Conservation (phyloP, 1,140 invertebrate genomes). For the Ruditapes philippinarum region DNA sequence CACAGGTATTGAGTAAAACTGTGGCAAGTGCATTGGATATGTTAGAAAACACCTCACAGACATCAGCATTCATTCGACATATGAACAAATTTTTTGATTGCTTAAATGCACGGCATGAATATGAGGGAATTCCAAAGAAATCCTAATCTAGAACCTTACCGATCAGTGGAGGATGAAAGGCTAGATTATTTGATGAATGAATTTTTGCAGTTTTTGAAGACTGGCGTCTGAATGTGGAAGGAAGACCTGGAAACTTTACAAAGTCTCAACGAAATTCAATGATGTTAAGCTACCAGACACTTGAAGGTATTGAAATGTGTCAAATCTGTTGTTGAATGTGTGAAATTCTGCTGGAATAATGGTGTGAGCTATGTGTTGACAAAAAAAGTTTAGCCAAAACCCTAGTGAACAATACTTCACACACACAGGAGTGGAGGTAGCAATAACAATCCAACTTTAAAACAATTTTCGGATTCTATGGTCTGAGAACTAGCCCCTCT, state of each 20-base stretch:
- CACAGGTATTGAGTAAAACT: conserved; percentile 63
- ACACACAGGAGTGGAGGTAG: not conserved
- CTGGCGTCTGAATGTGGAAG: conserved; percentile 35
- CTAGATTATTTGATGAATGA: conserved; percentile 45
- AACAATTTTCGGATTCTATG: not conserved
- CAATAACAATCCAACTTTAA: not conserved
- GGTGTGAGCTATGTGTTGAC: conserved; percentile 62
- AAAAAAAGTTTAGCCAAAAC: conserved; percentile 67
- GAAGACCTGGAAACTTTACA: conserved; percentile 43
- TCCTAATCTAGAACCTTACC: conserved; percentile 44
- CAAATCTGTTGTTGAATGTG: conserved; percentile 50
- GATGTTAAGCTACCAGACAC: conserved; percentile 66
- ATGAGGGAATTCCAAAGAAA: conserved; percentile 55
- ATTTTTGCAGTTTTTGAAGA: conserved; percentile 54
- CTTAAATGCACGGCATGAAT: conserved; percentile 66
- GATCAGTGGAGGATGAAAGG: conserved; percentile 35
- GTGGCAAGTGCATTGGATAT: conserved; percentile 69
- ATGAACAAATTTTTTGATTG: conserved; percentile 73
- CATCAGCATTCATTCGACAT: conserved; percentile 64
- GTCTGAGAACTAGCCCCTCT: not conserved
- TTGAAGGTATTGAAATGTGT: conserved; percentile 61
- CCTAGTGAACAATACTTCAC: not conserved
- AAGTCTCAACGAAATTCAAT: conserved; percentile 56
- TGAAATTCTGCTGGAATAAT: conserved; percentile 50
- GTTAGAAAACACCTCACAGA: conserved; percentile 48